A percentile compares a stretch with the other conserved stretches of the same genome.
Evolutionary conservation across 1,140 invertebrate genomes (phyloP).

Genomic region (Trichogramma pretiosum): DNA sequence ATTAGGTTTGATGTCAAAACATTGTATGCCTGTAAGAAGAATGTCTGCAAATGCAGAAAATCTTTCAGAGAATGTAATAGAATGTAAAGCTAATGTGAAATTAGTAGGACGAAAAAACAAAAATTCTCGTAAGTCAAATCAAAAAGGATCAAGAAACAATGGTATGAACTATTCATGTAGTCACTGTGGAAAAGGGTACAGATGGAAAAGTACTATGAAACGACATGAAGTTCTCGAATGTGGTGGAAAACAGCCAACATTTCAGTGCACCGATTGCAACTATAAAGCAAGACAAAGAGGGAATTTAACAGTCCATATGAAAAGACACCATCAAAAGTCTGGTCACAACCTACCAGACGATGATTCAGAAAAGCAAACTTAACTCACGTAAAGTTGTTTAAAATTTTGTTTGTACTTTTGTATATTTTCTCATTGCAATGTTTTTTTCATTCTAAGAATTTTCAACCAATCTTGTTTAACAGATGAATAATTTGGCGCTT

Average conservation of each 20-base stretch:
- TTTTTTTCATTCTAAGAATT: neutral
- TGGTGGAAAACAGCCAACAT: conserved; percentile 73
- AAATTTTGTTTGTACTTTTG: conserved; percentile 9
- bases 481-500: no score
- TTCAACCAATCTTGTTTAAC: no score
- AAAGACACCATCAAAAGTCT: conserved; percentile 57
- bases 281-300: conserved; percentile 71
- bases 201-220: conserved; percentile 72
- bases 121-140: neutral
- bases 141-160: neutral
- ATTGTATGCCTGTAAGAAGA: conserved; percentile 33
- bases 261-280: conserved; percentile 71
- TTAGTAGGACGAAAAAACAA: neutral
- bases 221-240: conserved; percentile 78
- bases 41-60: neutral
- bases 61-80: neutral
- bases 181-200: conserved; percentile 70
- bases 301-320: conserved; percentile 68
- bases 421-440: neutral
- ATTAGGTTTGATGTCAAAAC: conserved; percentile 37
- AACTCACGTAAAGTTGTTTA: no score
- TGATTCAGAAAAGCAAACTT: no score
- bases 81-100: neutral
- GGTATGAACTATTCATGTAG: conserved; percentile 56
- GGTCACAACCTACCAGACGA: no score